phyloP scores from a whole-genome alignment of 2,113 vertebrate species.

The Terrapene triunguis region DNA sequence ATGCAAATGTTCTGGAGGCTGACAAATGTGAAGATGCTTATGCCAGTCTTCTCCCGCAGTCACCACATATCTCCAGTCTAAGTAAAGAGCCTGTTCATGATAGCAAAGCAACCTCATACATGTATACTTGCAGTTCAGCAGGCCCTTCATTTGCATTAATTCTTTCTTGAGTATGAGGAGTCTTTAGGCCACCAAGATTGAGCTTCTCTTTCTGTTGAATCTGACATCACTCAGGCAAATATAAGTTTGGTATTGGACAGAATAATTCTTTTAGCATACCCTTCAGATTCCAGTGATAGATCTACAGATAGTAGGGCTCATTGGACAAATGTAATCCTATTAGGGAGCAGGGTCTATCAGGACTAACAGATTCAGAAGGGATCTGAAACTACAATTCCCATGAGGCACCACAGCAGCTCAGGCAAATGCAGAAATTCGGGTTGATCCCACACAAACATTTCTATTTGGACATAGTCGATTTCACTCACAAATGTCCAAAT shows the following conservation, averaged over 20 bases:
- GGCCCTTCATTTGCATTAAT: background rate
- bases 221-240: background rate
- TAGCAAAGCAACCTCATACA: too few species aligned
- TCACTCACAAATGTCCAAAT: background rate
- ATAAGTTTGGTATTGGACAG: background rate
- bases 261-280: rapidly evolving
- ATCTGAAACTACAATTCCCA: background rate
- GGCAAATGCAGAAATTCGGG: background rate
- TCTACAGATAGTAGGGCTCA: rapidly evolving
- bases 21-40: background rate
- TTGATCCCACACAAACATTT: background rate
- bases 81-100: too few species aligned
- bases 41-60: too few species aligned
- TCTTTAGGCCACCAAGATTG: background rate
- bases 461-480: background rate
- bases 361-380: background rate
- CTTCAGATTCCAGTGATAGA: rapidly evolving
- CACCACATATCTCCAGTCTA: too few species aligned
- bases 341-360: background rate
- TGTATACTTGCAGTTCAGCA: too few species aligned
- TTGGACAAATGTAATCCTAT: background rate
- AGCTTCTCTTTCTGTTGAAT: background rate
- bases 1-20: rapidly evolving
- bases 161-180: background rate
- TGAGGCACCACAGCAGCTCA: background rate